Conservation (phyloP, 64 coral and sea anemone species). For the Platygyra sinensis region DNA sequence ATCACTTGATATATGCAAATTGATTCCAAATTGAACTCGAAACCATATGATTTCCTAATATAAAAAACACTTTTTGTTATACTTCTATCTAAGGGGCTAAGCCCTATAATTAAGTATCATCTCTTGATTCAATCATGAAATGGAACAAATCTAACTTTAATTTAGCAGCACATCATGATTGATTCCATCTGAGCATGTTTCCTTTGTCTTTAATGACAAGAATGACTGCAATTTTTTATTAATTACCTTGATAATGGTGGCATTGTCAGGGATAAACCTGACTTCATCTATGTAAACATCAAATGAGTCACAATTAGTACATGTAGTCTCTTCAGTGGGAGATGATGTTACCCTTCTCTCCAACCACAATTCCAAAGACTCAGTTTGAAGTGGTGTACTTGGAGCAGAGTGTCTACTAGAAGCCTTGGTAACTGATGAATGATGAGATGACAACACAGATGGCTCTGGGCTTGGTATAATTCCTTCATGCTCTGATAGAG, state of each 20-base stretch:
- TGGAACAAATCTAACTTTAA: too few relatives aligned
- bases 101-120: too few relatives aligned
- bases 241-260: constrained; percentile 78
- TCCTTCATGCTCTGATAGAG: constrained; percentile 14
- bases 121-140: too few relatives aligned
- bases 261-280: constrained; percentile 87
- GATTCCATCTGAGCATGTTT: too few relatives aligned
- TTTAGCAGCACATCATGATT: too few relatives aligned
- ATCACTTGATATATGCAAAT: too few relatives aligned
- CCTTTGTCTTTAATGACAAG: neutral
- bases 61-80: too few relatives aligned
- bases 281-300: constrained; percentile 93
- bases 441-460: neutral
- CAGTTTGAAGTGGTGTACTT: neutral
- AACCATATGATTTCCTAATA: too few relatives aligned
- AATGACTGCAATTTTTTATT: neutral
- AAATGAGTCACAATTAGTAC: constrained; percentile 58
- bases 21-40: too few relatives aligned
- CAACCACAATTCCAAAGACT: constrained; percentile 68
- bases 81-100: too few relatives aligned
- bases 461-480: constrained; percentile 11
- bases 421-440: neutral
- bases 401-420: constrained; percentile 9
- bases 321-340: neutral
- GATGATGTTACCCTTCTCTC: constrained; percentile 13